Percentiles rank a stretch among this genome's conserved stretches.
phyloP scores from a whole-genome alignment of 1,140 invertebrate species.

The Ceratosolen solmsi region DNA sequence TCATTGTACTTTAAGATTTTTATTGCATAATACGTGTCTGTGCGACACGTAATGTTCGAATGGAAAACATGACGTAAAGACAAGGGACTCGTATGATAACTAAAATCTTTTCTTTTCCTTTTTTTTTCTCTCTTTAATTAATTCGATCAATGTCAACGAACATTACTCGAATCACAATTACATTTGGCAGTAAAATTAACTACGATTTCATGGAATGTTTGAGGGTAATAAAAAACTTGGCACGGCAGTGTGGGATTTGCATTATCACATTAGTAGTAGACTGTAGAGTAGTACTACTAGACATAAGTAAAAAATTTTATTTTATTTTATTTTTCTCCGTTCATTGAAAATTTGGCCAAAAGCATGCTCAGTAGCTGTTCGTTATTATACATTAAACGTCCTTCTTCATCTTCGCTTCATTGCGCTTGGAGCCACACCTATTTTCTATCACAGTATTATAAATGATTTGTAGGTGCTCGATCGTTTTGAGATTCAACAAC shows the following conservation, averaged over 20 bases:
- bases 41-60: neutral
- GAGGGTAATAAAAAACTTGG: neutral
- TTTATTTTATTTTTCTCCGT: neutral
- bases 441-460: constrained; percentile 6
- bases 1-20: neutral
- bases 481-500: constrained; percentile 1
- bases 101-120: too few species aligned
- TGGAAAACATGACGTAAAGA: too few species aligned
- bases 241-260: neutral
- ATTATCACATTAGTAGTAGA: constrained; percentile 26
- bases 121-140: neutral
- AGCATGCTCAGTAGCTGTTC: constrained; percentile 28
- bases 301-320: neutral
- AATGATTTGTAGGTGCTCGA: neutral
- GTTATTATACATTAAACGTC: constrained; percentile 28
- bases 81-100: too few species aligned
- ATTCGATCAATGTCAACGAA: neutral
- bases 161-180: neutral
- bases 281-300: neutral
- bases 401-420: constrained; percentile 26
- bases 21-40: neutral
- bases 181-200: neutral
- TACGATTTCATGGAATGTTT: neutral
- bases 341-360: too few species aligned
- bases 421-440: constrained; percentile 1